Evolutionary conservation across 2,113 vertebrate genomes (phyloP).

Genomic region (Cettia cetti): DNA sequence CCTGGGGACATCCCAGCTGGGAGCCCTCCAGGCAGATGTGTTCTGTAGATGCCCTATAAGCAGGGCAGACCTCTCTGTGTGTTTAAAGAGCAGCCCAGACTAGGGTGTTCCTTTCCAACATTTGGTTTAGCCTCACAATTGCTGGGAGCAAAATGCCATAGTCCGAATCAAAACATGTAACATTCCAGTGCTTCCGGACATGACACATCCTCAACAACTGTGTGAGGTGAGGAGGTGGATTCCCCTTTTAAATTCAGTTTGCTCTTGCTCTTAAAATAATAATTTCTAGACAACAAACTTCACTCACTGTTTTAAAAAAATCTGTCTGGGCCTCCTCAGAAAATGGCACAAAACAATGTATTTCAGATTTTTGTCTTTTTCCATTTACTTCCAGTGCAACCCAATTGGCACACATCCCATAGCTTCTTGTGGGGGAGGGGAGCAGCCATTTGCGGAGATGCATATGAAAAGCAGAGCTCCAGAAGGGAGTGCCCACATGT

Average conservation of each 20-base stretch:
- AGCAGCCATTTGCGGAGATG: neutral
- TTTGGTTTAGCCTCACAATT: neutral
- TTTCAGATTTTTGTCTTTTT: neutral
- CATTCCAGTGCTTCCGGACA: neutral
- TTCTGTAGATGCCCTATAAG: neutral
- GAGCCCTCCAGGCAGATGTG: rapidly evolving
- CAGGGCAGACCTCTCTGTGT: neutral
- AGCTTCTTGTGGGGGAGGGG: neutral
- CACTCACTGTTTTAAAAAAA: neutral
- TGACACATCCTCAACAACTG: neutral
- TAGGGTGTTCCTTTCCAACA: neutral
- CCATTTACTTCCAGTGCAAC: neutral
- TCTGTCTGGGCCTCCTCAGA: neutral
- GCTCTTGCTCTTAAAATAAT: neutral
- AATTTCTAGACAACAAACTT: neutral
- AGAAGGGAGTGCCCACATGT: neutral
- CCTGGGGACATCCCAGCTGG: neutral
- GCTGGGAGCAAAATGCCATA: neutral
- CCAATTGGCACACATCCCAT: neutral
- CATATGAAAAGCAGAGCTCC: neutral
- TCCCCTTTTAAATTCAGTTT: neutral
- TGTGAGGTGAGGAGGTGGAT: neutral
- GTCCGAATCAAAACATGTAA: neutral
- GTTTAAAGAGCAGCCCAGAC: neutral
- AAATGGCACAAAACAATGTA: neutral